Evolutionary conservation across 2,797 vertebrate genomes (phyloP), one percentile per base, ranked within the genome.

Genomic region (Muscicapa comitata): DNA sequence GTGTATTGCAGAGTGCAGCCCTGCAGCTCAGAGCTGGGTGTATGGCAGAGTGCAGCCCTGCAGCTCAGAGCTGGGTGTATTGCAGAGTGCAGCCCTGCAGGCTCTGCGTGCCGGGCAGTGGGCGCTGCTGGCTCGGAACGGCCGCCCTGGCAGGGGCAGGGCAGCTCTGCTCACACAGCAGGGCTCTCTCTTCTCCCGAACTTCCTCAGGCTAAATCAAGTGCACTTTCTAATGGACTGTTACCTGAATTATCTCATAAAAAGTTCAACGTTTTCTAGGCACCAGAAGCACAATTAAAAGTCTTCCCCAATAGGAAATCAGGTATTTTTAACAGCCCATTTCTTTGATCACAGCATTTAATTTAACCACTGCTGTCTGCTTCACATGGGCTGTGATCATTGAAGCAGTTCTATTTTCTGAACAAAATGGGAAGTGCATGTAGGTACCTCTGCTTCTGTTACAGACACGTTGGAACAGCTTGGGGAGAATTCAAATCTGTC

Each of bases 381-480:
- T 92, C 77, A 70, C 40, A 33, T 86, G 51, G 37, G 53, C 86
- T 96, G 77, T 86, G 91, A 75, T 95, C 74, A 53, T 61, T 96
- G 94, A 95, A 96, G 94, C 85, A 92, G 91, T 87, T 96, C 95
- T 95, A 68, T 96, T 97, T 98, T 96, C 33, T 28, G 66, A 94
- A 75, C 66, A 92, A 97, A 94, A 90, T 86, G 93, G 83, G 86
- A 97, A 97, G 88, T 89, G 79, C 88, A 88, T 4, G 16, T 82
- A 72, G 84, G 96, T 94, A 86, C 73, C 42, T 90, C 59, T 86
- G 89, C 89, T 93, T 97, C 91, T 97, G 97, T 98, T 97, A 98
- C 8, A 71, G 95, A 97, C 97, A 97, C 97, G 6, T 97, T 96
- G 97, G 89, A 96, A 96, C 94, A 97, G 97, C 96, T 96, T 96